Evolutionary conservation across 2,113 vertebrate genomes (phyloP), one percentile per base, ranked within the genome.

Genomic region (Heterotis niloticus): DNA sequence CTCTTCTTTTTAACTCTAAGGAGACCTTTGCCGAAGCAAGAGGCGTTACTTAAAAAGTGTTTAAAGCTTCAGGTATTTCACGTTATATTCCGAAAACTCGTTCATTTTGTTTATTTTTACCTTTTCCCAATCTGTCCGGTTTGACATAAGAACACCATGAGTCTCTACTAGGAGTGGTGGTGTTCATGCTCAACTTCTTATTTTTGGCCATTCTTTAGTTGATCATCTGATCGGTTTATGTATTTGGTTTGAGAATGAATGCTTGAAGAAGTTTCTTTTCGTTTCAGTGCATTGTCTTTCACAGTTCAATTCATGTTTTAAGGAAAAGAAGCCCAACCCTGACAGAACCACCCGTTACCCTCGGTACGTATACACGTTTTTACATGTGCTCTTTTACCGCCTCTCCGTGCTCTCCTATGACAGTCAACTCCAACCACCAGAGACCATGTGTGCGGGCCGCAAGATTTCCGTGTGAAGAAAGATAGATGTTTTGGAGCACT

Each of bases 341-440:
- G 72, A 68, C 79, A 80, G 74, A 78, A 1, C n/a, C 66, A 71
- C 54, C 78, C 75, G 28, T 76, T 68, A 34, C 79, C 51, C 52
- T n/a, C 67, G 87, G 84, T 86, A 86, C 2, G 88, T 86, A 79
- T 82, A 44, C 71, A 78, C 52, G 66, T 78, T 78, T 78, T 67
- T 67, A 80, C 79, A 76, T 80, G 73, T 67, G 75, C 52, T 59
- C 68, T 69, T 62, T 80, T 76, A 80, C 74, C 59, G 56, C 57
- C 71, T 74, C 56, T 76, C 62, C 56, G n/a, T 60, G 69, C 59
- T 76, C 64, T 76, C 66, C 65, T 44, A 29, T 76, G 66, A 34
- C 28, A 60, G 51, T 80, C 26, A 24, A 26, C 64, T 44, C 23
- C 64, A 26, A 34, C 67, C 34, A 44, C 34, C 2, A 44, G 34